Conservation (phyloP, 1,140 invertebrate genomes). For the Liolophura sinensis region DNA sequence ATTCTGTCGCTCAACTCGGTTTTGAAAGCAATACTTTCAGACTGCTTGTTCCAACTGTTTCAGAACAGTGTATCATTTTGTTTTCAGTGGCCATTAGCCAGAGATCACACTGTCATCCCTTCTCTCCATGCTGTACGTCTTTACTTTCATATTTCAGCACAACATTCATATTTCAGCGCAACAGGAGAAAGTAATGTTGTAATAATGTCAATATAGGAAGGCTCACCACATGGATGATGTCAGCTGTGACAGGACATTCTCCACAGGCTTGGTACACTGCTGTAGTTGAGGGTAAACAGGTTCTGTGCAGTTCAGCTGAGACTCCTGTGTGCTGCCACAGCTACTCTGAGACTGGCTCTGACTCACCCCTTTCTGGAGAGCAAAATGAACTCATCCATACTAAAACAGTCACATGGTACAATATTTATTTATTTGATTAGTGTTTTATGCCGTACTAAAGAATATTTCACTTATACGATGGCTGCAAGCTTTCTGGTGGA, state of each 20-base stretch:
- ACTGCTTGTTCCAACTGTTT: too few species aligned
- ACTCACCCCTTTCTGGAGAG: background rate
- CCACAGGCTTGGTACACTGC: constrained; percentile 31
- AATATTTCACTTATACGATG: too few species aligned
- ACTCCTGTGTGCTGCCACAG: constrained; percentile 43
- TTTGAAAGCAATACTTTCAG: too few species aligned
- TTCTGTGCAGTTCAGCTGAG: constrained; percentile 37
- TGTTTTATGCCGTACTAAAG: too few species aligned
- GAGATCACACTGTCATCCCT: background rate
- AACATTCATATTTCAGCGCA: background rate
- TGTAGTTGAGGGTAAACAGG: constrained; percentile 43
- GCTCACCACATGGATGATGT: constrained; percentile 50
- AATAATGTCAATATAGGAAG: background rate
- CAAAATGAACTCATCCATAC: too few species aligned
- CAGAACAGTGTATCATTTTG: too few species aligned
- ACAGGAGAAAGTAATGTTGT: background rate
- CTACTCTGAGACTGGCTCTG: constrained; percentile 20
- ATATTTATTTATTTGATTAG: too few species aligned
- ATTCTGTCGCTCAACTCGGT: too few species aligned
- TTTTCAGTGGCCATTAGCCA: too few species aligned
- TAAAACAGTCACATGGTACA: too few species aligned
- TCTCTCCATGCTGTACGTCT: background rate
- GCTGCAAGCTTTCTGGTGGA: too few species aligned
- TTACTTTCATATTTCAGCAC: too few species aligned
- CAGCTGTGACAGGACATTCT: constrained; percentile 45